These are phyloP conservation scores for Spheniscus mendiculus DNA, from an alignment of 2,113 vertebrate genomes.

Conservation along the genomic window DNA sequence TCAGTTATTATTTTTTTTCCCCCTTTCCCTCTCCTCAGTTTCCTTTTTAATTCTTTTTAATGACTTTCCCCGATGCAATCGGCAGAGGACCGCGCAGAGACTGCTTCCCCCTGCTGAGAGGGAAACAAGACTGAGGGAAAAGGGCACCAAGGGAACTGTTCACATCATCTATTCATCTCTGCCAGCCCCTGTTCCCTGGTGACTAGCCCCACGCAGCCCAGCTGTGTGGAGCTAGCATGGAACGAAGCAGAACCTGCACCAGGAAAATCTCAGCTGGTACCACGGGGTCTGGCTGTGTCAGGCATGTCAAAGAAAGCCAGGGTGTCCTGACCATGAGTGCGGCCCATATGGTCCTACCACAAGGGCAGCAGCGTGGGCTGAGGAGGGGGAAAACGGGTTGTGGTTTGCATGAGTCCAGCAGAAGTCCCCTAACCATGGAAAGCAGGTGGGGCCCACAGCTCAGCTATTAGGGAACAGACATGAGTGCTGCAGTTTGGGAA, in stretches of 20 bases:
- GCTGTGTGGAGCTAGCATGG: constrained; percentile 23
- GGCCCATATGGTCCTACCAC: not conserved
- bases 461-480: not conserved
- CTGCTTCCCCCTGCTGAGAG: constrained; percentile 64
- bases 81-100: constrained; percentile 42
- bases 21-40: not conserved
- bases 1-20: not conserved
- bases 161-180: constrained; percentile 56
- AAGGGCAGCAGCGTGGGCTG: not conserved
- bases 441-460: not conserved
- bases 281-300: not conserved
- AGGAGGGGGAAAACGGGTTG: not conserved
- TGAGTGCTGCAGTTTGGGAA: not conserved
- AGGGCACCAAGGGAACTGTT: constrained; percentile 68
- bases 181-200: constrained; percentile 26
- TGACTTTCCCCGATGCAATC: constrained; percentile 40
- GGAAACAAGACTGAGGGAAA: constrained; percentile 70
- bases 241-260: not conserved
- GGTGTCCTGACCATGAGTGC: not conserved
- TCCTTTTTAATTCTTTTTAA: constrained; percentile 69
- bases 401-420: not conserved
- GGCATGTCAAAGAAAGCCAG: not conserved
- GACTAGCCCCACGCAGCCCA: constrained; percentile 9
- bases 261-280: not conserved
- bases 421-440: not conserved